Evolutionary conservation across 92 coral and sea anemone genomes (phyloP), one percentile per base, ranked within the genome.

Genomic region (Heteractis magnifica): DNA sequence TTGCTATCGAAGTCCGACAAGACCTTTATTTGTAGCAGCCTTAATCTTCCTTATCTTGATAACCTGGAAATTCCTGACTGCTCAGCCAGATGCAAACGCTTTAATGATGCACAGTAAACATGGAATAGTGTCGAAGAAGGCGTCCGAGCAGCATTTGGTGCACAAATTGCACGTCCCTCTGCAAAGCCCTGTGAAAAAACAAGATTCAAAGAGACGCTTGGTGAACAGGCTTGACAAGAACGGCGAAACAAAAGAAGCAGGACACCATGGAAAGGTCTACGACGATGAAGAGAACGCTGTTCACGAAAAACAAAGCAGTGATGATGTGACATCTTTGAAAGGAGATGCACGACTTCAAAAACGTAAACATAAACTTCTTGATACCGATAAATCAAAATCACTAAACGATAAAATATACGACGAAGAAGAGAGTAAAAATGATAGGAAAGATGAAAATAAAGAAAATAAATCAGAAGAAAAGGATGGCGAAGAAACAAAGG

Each of bases 21-120:
- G 88, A 21, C 88, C 88, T 79, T 41, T 85, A 49, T 85, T 76
- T 65, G 83, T 85, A 51, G 88, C 83, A 18, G 88, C 62, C 50
- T 50, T 85, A 20, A 78, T 85, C 56, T 52, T 78, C 70, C 75
- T 85, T 52, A 85, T 85, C 71, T 48, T 85, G 49, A 79, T 85
- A 52, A 85, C 83, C 19, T 85, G 83, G 82, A 85, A 78, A 53
- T 78, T 85, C 72, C 81, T 85, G 19, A 72, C 48, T 2, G 60
- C 88, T 52, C 83, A 85, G 79, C 88, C 88, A 6, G 88, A 85
- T 64, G 80, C 88, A 64, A 70, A 71, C 59, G 88, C 76, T 0
- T 51, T 81, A 48, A 81, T 81, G 59, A 81, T 81, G 84, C 64
- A 81, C n/a, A 81, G 77, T 21, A 81, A 81, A 44, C 6, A 14